Evolutionary conservation across 2,888 invertebrate genomes (phyloP), one percentile per base, ranked within the genome.

Genomic region (Watsonalla cultraria): DNA sequence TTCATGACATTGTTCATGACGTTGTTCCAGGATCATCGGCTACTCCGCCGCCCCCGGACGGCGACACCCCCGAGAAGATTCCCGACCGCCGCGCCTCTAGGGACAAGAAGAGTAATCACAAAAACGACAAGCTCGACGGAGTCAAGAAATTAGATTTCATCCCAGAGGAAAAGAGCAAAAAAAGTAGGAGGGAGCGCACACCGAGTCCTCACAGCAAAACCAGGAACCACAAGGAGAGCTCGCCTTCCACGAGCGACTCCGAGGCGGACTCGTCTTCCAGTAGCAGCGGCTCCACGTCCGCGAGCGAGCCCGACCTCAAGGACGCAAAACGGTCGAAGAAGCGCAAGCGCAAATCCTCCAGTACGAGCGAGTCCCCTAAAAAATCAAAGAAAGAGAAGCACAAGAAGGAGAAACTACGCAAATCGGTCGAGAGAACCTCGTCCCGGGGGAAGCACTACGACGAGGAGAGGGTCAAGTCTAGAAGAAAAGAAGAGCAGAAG

Each of bases 201-300:
- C 82, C 85, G 0, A 90, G 84, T 57, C 86, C 88, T 0, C 73
- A 73, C 47, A 47, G 55, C 0, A 78, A 74, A 56, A 56, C 60
- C 35, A 80, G 79, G 61, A 80, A 82, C 59, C 86, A 82, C 59
- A 89, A 89, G 71, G 84, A 82, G 46, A 84, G 80, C 58, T 82
- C 85, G 15, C 77, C 81, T 50, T 83, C 82, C 1, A 81, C 87
- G 61, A 91, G 82, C 58, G 83, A 88, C 59, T 86, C 87, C 0
- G 86, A 86, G 56, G 78, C 75, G 42, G 82, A 85, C 54, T 86
- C 86, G 8, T 72, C 80, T 0, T 77, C 80, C 1, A 80, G 74
- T 56, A 70, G 77, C 13, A 80, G 74, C 54, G 74, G 68, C 55
- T 76, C 80, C 0, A 80, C 86, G 6, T 78, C 83, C 7, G 79